Conservation (phyloP, 2,888 invertebrate species). For the Candidula unifasciata region DNA sequence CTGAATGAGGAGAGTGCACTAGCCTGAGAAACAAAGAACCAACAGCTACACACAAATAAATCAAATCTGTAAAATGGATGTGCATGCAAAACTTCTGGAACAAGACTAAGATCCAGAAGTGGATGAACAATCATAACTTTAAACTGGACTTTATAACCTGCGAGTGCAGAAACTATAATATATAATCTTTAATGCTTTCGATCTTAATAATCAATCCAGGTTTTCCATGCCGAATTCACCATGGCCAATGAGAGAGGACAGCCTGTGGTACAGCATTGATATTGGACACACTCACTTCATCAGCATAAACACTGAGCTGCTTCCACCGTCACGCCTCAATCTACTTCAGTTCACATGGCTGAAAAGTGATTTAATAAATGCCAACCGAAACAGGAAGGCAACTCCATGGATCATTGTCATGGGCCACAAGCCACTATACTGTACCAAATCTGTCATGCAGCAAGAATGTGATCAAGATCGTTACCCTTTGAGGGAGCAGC, state of each 20-base stretch:
- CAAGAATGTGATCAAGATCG: slow-evolving; percentile 68
- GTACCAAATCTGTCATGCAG: slow-evolving; percentile 65
- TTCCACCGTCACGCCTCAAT: slow-evolving; percentile 83
- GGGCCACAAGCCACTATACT: slow-evolving; percentile 77
- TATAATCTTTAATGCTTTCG: background rate
- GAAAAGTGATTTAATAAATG: slow-evolving; percentile 67
- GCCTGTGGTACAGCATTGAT: slow-evolving; percentile 75
- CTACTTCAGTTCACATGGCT: slow-evolving; percentile 66
- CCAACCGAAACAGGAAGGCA: slow-evolving; percentile 61
- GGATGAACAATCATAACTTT: no score
- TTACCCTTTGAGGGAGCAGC: slow-evolving; percentile 59
- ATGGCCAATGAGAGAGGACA: slow-evolving; percentile 72
- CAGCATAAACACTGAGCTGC: slow-evolving; percentile 67
- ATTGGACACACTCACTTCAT: slow-evolving; percentile 74
- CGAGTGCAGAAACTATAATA: no score
- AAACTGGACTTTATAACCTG: no score
- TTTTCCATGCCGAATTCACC: slow-evolving; percentile 71
- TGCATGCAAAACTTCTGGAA: no score
- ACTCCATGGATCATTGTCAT: slow-evolving; percentile 76
- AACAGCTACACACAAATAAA: no score
- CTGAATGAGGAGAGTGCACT: no score
- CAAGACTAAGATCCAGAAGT: no score
- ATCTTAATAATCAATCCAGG: slow-evolving; percentile 60
- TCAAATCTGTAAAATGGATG: no score
- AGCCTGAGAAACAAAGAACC: no score